Evolutionary conservation across 1,140 invertebrate species (phyloP).

Genomic region (Philotrypesis tridentata): DNA sequence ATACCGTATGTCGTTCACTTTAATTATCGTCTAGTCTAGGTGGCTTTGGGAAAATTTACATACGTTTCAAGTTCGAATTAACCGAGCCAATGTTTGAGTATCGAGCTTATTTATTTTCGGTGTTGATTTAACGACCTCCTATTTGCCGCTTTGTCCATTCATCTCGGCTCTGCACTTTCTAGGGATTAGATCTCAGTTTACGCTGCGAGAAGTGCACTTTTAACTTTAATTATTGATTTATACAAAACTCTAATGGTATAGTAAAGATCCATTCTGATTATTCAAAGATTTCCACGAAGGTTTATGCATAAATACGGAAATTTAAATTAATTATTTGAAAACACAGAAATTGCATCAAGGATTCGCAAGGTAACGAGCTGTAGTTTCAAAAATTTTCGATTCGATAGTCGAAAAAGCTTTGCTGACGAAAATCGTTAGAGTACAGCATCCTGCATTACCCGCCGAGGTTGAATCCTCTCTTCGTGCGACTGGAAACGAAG

Average conservation of each 20-base stretch:
- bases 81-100: background rate
- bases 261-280: too few relatives aligned
- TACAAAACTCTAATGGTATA: too few relatives aligned
- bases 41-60: background rate
- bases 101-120: background rate
- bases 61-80: background rate
- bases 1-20: background rate
- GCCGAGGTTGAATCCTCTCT: background rate
- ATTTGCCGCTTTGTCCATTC: background rate
- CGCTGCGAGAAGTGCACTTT: too few relatives aligned
- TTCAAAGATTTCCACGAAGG: too few relatives aligned
- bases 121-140: background rate
- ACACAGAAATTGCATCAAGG: too few relatives aligned
- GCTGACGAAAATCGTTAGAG: background rate
- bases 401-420: background rate
- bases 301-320: too few relatives aligned
- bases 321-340: too few relatives aligned
- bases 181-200: background rate
- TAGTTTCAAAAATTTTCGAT: background rate
- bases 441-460: slow-evolving; percentile 17
- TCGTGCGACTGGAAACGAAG: background rate
- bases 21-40: background rate
- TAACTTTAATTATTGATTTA: too few relatives aligned
- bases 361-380: too few relatives aligned
- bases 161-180: background rate